These are phyloP conservation scores for Ciconia boyciana DNA, from an alignment of 2,113 vertebrate genomes.

Conservation along the genomic window DNA sequence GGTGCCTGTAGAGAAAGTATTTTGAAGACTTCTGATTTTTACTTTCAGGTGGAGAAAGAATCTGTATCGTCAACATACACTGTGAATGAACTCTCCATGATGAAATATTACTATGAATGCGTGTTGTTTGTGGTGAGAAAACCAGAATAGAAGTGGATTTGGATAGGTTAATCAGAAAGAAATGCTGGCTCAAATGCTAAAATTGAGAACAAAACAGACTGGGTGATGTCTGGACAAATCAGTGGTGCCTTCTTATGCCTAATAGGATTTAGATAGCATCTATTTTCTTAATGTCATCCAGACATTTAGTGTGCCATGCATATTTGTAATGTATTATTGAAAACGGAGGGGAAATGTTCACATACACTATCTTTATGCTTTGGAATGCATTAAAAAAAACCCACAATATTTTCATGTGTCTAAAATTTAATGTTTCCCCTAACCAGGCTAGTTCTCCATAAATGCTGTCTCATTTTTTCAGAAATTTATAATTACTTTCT, in stretches of 20 bases:
- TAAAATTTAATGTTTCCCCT: constrained; percentile 2
- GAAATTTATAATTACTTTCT: neutral
- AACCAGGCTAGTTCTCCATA: neutral
- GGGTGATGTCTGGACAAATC: constrained; percentile 60
- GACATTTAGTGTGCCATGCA: constrained; percentile 57
- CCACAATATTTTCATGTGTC: neutral
- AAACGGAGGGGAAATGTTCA: constrained; percentile 26
- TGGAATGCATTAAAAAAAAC: neutral
- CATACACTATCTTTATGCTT: neutral
- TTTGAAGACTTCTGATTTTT: neutral
- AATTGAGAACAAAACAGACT: constrained; percentile 49
- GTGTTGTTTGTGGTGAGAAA: constrained; percentile 90
- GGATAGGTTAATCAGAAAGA: constrained; percentile 13
- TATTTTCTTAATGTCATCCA: constrained; percentile 68
- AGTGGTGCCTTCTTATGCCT: constrained; percentile 74
- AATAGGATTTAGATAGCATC: constrained; percentile 57
- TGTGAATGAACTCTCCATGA: constrained; percentile 90
- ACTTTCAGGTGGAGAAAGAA: constrained; percentile 76
- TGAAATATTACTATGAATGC: constrained; percentile 91
- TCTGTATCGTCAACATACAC: constrained; percentile 77
- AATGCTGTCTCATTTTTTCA: neutral
- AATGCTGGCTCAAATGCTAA: constrained; percentile 29
- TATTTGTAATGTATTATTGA: constrained; percentile 55
- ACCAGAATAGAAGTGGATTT: constrained; percentile 64
- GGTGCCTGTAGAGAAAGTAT: neutral